Conservation (phyloP, 2,888 invertebrate genomes). For the Acheta domesticus region DNA sequence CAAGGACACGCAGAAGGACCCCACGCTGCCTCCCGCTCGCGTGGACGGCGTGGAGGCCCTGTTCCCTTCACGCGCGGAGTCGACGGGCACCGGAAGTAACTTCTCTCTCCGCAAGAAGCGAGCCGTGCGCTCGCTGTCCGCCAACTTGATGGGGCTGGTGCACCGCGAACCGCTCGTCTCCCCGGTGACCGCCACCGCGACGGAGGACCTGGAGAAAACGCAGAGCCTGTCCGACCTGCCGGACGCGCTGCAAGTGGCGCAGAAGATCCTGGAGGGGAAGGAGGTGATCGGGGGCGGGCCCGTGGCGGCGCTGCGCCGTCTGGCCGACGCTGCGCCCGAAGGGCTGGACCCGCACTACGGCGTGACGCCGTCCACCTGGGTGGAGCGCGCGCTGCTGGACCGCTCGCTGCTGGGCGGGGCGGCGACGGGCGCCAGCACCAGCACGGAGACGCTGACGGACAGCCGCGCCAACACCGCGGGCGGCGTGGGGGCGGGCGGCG, state of each 20-base stretch:
- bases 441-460: slow-evolving; percentile 46
- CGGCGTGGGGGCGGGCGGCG: slow-evolving; percentile 38
- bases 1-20: slow-evolving; percentile 67
- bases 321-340: slow-evolving; percentile 34
- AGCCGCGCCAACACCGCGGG: slow-evolving; percentile 41
- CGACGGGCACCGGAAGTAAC: slow-evolving; percentile 33
- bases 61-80: background rate
- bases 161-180: slow-evolving; percentile 46
- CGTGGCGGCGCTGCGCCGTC: slow-evolving; percentile 20
- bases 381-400: slow-evolving; percentile 23
- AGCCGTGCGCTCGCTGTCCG: slow-evolving; percentile 77
- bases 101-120: slow-evolving; percentile 65
- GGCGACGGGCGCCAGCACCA: slow-evolving; percentile 39
- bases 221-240: slow-evolving; percentile 60
- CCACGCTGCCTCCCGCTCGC: slow-evolving; percentile 48
- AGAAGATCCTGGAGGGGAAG: slow-evolving; percentile 48
- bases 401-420: background rate
- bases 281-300: slow-evolving; percentile 39
- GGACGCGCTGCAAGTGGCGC: slow-evolving; percentile 50
- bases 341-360: slow-evolving; percentile 44
- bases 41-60: slow-evolving; percentile 31
- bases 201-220: slow-evolving; percentile 56
- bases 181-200: slow-evolving; percentile 48
- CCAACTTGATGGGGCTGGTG: slow-evolving; percentile 76
- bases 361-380: slow-evolving; percentile 25